Evolutionary conservation across 2,888 invertebrate genomes (phyloP).

Genomic region (Spodoptera picta): DNA sequence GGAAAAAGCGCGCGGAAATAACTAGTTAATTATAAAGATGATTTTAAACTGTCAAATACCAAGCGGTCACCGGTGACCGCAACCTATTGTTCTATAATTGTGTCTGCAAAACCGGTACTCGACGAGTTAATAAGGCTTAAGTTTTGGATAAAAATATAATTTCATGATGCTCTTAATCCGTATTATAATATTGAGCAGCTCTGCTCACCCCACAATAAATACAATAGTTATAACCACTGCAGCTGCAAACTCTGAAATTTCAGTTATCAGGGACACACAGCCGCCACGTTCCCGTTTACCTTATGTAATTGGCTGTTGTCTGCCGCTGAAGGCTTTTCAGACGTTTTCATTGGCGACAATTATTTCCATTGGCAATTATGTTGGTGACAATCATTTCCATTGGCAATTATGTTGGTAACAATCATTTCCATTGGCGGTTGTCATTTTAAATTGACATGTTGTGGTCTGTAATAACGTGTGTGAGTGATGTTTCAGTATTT

Average conservation of each 20-base stretch:
- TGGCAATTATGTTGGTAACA: slow-evolving; percentile 4
- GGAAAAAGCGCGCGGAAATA: no score
- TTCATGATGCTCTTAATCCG: no score
- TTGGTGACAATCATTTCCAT: slow-evolving; percentile 25
- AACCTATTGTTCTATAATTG: no score
- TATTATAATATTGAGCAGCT: neutral
- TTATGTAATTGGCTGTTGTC: slow-evolving; percentile 48
- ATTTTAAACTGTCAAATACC: no score
- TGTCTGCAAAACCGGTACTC: no score
- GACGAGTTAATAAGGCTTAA: no score
- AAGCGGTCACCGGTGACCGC: no score
- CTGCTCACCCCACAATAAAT: slow-evolving; percentile 33
- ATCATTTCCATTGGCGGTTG: slow-evolving; percentile 23
- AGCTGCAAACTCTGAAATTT: slow-evolving; percentile 39
- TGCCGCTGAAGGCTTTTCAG: slow-evolving; percentile 5
- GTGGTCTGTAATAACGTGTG: neutral
- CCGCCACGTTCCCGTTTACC: slow-evolving; percentile 30
- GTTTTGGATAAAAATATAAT: no score
- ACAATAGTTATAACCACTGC: slow-evolving; percentile 17
- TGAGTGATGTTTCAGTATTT: neutral
- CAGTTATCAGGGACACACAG: slow-evolving; percentile 44
- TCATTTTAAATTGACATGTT: slow-evolving; percentile 1
- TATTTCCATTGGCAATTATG: slow-evolving; percentile 17
- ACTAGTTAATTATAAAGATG: no score
- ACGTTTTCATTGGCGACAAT: slow-evolving; percentile 20